phyloP scores from a whole-genome alignment of 2,797 vertebrate genomes.

The Coregonus sp. region DNA sequence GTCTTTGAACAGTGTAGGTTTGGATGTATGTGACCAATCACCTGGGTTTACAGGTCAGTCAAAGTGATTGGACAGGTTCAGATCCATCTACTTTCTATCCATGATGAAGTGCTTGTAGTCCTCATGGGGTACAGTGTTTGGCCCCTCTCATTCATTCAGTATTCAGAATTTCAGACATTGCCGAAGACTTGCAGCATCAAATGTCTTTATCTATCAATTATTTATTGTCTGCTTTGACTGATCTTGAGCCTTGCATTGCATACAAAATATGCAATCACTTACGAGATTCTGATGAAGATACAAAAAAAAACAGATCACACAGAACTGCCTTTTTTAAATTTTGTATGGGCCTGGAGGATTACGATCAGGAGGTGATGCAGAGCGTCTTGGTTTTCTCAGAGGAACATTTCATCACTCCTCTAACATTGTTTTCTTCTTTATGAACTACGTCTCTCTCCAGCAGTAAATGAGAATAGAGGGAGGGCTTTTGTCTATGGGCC shows the following conservation, averaged over 20 bases:
- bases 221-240: background rate
- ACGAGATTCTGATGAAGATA: background rate
- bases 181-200: background rate
- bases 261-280: background rate
- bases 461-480: background rate
- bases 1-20: background rate
- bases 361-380: background rate
- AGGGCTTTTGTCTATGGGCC: background rate
- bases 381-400: background rate
- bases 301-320: background rate
- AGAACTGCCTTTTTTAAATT: background rate
- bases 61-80: no score
- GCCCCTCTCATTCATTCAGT: background rate
- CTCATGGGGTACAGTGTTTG: background rate
- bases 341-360: background rate
- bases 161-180: background rate
- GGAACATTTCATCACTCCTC: background rate
- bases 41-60: no score
- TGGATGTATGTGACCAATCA: background rate
- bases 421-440: constrained; percentile 5
- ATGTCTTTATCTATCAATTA: background rate
- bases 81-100: no score
- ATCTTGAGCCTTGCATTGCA: background rate
- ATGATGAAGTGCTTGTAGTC: background rate
- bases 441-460: background rate